Percentiles rank a stretch among this genome's conserved stretches.
Evolutionary conservation across 2,113 vertebrate genomes (phyloP).

Genomic region (Chionis minor): DNA sequence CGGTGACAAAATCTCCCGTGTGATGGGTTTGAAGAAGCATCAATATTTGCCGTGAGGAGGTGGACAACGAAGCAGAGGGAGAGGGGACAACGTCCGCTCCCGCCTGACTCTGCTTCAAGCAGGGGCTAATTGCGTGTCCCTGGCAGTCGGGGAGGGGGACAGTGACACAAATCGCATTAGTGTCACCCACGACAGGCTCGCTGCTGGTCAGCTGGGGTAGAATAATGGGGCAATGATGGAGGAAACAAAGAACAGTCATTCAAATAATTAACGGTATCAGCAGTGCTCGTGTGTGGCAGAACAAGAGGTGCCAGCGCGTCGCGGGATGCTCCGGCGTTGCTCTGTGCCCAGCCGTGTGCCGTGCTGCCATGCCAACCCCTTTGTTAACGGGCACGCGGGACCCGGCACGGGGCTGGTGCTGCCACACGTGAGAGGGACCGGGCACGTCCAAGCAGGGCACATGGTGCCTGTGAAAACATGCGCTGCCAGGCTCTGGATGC

Average conservation of each 20-base stretch:
- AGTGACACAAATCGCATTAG: background rate
- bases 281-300: background rate
- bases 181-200: background rate
- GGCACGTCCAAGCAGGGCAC: rapidly evolving
- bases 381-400: rapidly evolving
- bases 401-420: background rate
- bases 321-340: background rate
- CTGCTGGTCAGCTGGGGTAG: background rate
- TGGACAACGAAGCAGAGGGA: background rate
- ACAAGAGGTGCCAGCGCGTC: background rate
- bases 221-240: background rate
- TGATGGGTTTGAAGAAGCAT: constrained; percentile 32
- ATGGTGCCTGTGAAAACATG: rapidly evolving
- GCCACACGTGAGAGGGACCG: background rate
- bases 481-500: rapidly evolving
- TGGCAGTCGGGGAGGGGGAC: background rate
- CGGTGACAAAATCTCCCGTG: background rate
- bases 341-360: background rate
- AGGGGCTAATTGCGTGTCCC: background rate
- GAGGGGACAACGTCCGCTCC: background rate
- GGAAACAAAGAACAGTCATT: background rate
- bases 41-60: background rate
- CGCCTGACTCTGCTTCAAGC: background rate
- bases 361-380: background rate
- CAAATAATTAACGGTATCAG: rapidly evolving